Percentiles rank a stretch among this genome's conserved stretches.
Conservation (phyloP, 2,113 vertebrate species). For the Ciconia maguari region DNA sequence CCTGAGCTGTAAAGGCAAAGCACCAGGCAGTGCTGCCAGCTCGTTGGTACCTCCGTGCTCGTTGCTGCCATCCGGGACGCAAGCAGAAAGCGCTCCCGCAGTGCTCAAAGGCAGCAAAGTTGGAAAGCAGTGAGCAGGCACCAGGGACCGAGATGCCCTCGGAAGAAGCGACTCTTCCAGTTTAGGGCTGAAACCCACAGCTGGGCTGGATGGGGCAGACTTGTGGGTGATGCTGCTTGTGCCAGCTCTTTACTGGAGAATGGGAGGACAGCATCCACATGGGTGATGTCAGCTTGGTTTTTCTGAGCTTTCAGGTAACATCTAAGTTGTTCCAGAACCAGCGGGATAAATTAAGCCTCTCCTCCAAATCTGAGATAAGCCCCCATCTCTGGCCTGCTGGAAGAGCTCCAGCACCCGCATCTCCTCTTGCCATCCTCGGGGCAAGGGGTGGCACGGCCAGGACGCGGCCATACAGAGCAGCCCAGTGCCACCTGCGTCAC, state of each 20-base stretch:
- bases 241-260: background rate
- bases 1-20: background rate
- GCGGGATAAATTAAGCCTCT: background rate
- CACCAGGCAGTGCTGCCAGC: background rate
- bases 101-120: background rate
- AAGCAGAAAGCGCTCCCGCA: background rate
- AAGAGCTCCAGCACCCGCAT: background rate
- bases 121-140: background rate
- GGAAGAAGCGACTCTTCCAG: background rate
- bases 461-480: background rate
- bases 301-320: background rate
- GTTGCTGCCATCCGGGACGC: background rate
- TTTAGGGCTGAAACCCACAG: background rate
- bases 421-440: background rate
- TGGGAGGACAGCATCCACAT: background rate
- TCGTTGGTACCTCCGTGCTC: background rate
- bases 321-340: background rate
- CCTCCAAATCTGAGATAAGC: background rate
- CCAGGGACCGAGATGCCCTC: background rate
- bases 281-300: background rate
- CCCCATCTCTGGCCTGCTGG: background rate
- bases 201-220: background rate
- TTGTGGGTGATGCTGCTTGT: background rate
- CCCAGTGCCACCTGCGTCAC: background rate
- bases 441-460: rapidly evolving